Evolutionary conservation across 2,113 vertebrate genomes (phyloP), one percentile per base, ranked within the genome.

Genomic region (Sturnira hondurensis): DNA sequence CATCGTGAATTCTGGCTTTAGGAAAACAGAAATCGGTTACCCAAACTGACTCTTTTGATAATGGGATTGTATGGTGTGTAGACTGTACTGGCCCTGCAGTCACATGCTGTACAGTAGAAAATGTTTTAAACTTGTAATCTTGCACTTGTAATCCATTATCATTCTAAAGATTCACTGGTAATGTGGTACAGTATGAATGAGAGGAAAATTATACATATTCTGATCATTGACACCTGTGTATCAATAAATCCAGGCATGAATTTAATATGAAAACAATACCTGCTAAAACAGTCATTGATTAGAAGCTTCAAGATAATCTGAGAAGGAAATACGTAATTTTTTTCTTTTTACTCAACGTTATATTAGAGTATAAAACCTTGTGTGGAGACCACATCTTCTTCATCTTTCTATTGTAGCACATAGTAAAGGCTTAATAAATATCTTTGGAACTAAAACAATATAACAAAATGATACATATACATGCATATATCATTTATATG

Each of bases 1-100:
- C 98, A 98, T 98, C 0, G 52, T 95, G 7, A 94, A 89, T 61
- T 50, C 94, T n/a, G 84, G 7, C 45, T 47, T 88, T 47, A 36
- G 36, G 41, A 56, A 95, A 93, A 86, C 36, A 83, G 6, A 76
- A 92, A n/a, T 68, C 41, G 31, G 61, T 85, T 74, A 86, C 50
- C 38, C 41, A 83, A 83, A 65, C 50, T 33, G 33, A 56, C 13
- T 56, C 56, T 58, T 56, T 47, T 58, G 28, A 36, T 36, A 47
- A 38, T 20, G 11, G n/a, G 31, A 50, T 70, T 56, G 10, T 22
- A 33, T 22, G 36, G 14, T 28, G 43, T 31, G 45, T 71, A 83
- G 84, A 65, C 26, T 83, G 50, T 43, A 43, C 24, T 67, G 52
- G 50, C 36, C 24, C 16, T 20, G 2, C 54, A 84, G 68, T 56